Evolutionary conservation across 2,113 vertebrate genomes (phyloP), one percentile per base, ranked within the genome.

Genomic region (Ceratotherium simum): DNA sequence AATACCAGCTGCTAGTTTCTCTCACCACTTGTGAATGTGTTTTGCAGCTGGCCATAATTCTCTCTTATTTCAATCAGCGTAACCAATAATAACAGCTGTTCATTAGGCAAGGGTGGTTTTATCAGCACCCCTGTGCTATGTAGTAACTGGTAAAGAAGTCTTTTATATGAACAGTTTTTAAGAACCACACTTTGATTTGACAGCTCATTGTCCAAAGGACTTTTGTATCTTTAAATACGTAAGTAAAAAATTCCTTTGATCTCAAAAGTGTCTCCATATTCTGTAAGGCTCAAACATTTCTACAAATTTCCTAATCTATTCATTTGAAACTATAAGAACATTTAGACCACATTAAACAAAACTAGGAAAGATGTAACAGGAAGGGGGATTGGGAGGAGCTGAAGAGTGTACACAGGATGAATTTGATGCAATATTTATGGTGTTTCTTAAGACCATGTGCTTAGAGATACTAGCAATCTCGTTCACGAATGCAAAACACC

Each of bases 81-180:
- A 98, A 98, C 98, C 97, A 97, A 97, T 98, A 98, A 96, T 98
- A 98, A 98, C 98, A 99, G 98, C 98, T 99, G 98, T 98, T 98
- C 98, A 98, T 98, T 98, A 98, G 97, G 70, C 97, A 97, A 96
- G 98, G 97, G 97, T 97, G 81, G 83, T 98, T 98, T 98, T 98
- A 98, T 97, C 97, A 98, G 95, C 97, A 97, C 95, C 96, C 96
- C 1, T 94, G 95, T 98, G 97, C 96, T 96, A 92, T 93, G 94
- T 91, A 95, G 51, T 93, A 96, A 96, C 90, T 96, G 96, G 83
- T 97, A 84, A 98, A 98, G 84, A 96, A 98, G 78, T 96, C 90
- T 95, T 98, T 97, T 90, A 90, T 97, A 93, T 94, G 89, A 97
- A 90, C 9, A 46, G 80, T 96, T 98, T 97, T 97, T 81, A 76